phyloP scores from a whole-genome alignment of 2,113 vertebrate species.

The Dermatemys mawii region DNA sequence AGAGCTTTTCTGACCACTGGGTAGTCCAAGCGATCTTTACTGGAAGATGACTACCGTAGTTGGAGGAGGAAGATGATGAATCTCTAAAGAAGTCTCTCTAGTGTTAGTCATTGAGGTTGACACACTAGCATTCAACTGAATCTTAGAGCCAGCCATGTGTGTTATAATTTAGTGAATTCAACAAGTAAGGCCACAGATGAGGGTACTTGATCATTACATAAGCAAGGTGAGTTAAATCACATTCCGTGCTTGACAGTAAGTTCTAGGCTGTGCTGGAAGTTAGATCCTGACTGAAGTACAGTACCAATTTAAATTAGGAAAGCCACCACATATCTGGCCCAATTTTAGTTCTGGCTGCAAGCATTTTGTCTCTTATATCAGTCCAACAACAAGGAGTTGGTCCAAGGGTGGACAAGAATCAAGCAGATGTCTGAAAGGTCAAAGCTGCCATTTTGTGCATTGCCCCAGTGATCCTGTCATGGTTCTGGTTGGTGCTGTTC shows the following conservation, averaged over 20 bases:
- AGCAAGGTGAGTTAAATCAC: not conserved
- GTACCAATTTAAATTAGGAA: too few relatives aligned
- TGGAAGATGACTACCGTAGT: not conserved
- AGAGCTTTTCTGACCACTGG: not conserved
- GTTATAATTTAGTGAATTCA: conserved; percentile 51
- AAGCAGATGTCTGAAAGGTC: too few relatives aligned
- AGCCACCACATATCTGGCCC: too few relatives aligned
- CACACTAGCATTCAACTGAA: not conserved
- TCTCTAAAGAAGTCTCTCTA: not conserved
- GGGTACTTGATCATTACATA: accelerated
- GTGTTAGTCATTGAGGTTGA: not conserved
- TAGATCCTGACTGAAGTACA: too few relatives aligned
- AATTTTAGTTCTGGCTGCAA: too few relatives aligned
- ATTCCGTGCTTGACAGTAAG: not conserved
- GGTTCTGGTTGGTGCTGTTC: too few relatives aligned
- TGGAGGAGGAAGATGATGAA: not conserved
- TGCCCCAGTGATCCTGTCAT: too few relatives aligned
- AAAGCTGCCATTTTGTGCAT: too few relatives aligned
- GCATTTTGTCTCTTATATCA: too few relatives aligned
- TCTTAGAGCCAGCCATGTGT: not conserved
- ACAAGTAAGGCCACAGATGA: not conserved
- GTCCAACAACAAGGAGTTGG: too few relatives aligned
- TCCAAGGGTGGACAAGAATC: too few relatives aligned
- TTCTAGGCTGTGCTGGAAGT: too few relatives aligned
- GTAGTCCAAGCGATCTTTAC: not conserved